Conservation (phyloP, 1,140 invertebrate species). For the Drosophila sturtevanti region DNA sequence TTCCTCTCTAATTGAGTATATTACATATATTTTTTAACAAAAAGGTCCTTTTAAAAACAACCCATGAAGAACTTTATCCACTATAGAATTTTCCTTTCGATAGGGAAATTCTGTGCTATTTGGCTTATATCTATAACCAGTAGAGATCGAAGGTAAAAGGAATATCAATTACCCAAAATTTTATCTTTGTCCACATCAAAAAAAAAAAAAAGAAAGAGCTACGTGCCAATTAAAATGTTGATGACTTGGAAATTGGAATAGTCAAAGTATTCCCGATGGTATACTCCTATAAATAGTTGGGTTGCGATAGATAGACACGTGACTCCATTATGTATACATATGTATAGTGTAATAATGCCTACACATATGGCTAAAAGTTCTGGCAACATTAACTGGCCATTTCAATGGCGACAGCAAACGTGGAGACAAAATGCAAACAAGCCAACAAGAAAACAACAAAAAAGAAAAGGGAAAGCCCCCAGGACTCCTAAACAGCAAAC, state of each 20-base stretch:
- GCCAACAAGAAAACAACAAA: background rate
- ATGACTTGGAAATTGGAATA: conserved; percentile 5
- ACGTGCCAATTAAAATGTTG: conserved; percentile 48
- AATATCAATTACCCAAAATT: conserved; percentile 47
- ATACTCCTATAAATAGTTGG: conserved; percentile 33
- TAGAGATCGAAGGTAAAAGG: background rate
- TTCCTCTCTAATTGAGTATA: no score
- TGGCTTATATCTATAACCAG: no score
- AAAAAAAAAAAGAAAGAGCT: no score
- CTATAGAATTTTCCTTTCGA: no score
- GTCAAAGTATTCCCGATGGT: conserved; percentile 22
- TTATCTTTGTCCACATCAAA: conserved; percentile 46
- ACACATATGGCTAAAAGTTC: conserved; percentile 50
- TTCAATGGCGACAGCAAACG: conserved; percentile 4
- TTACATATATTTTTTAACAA: no score
- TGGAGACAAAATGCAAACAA: background rate
- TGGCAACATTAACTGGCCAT: conserved; percentile 38
- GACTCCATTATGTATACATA: conserved; percentile 33
- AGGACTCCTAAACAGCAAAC: conserved; percentile 8
- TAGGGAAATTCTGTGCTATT: no score
- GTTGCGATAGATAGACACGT: conserved; percentile 36
- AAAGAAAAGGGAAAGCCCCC: background rate
- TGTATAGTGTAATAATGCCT: background rate
- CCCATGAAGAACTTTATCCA: no score
- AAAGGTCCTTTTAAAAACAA: no score